These are phyloP conservation scores for Catharus minimus DNA, from an alignment of 2,113 vertebrate genomes.

Conservation along the genomic window DNA sequence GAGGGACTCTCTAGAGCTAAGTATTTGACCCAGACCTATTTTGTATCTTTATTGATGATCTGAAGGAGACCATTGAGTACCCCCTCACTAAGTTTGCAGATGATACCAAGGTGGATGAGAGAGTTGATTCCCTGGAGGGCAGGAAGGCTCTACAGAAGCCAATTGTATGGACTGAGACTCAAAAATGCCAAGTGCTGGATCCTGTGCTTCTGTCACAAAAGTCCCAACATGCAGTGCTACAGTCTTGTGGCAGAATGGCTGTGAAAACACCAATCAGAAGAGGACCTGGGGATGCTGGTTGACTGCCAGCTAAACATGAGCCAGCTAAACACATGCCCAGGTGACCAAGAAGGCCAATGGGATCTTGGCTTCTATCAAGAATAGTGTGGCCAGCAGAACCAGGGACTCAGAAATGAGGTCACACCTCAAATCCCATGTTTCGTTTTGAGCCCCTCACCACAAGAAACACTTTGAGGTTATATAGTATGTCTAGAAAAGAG, in stretches of 20 bases:
- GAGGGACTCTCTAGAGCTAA: neutral
- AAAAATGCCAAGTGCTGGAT: neutral
- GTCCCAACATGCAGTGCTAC: neutral
- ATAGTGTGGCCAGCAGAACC: too few species aligned
- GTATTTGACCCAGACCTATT: neutral
- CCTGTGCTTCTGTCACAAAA: neutral
- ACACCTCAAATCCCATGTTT: neutral
- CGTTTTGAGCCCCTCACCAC: neutral
- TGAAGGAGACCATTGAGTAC: accelerated
- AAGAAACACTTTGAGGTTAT: neutral
- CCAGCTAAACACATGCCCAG: neutral
- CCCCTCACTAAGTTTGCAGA: neutral
- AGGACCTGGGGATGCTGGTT: neutral
- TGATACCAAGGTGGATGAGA: neutral
- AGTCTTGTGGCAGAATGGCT: neutral
- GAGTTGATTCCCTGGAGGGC: neutral
- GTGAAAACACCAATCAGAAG: neutral
- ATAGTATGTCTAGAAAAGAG: neutral
- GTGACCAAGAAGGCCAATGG: neutral
- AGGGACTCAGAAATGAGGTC: neutral
- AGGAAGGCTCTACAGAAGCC: neutral
- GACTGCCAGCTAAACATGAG: accelerated
- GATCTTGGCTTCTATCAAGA: too few species aligned
- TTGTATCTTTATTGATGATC: neutral
- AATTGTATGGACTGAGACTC: too few species aligned